phyloP scores from a whole-genome alignment of 2,113 vertebrate species.

The Callopanchax toddi region DNA sequence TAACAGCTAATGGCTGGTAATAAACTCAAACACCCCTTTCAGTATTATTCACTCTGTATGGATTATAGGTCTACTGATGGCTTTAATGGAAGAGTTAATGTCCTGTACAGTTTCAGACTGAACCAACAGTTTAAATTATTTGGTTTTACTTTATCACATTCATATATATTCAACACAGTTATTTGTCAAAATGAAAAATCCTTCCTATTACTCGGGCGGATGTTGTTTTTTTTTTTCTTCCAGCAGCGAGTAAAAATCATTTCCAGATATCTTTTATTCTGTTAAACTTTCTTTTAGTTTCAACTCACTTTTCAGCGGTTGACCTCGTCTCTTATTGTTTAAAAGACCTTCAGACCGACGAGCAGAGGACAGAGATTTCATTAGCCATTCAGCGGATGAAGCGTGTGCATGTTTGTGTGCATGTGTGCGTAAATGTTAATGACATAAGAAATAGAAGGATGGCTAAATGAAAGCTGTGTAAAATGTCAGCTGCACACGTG shows the following conservation, averaged over 20 bases:
- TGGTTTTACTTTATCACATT: neutral
- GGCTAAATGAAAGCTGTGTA: conserved; percentile 59
- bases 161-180: neutral
- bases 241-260: neutral
- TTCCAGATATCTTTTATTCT: conserved; percentile 16
- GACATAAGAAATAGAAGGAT: conserved; percentile 52
- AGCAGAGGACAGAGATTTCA: conserved; percentile 59
- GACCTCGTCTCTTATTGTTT: conserved; percentile 27
- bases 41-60: conserved; percentile 13
- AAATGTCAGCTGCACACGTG: conserved; percentile 61
- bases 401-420: conserved; percentile 34
- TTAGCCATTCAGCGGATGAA: conserved; percentile 34
- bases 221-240: too few species aligned
- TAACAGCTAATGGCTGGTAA: conserved; percentile 42
- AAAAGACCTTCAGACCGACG: conserved; percentile 51
- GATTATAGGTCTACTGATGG: conserved; percentile 9
- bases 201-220: neutral
- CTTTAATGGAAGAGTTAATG: conserved; percentile 9
- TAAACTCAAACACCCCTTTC: conserved; percentile 28
- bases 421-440: conserved; percentile 69
- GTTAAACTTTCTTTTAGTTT: conserved; percentile 12
- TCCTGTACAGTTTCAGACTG: neutral
- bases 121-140: neutral
- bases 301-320: conserved; percentile 17
- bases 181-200: neutral